These are phyloP conservation scores for Amorpha juglandis DNA, from an alignment of 2,888 invertebrate species.

Conservation along the genomic window DNA sequence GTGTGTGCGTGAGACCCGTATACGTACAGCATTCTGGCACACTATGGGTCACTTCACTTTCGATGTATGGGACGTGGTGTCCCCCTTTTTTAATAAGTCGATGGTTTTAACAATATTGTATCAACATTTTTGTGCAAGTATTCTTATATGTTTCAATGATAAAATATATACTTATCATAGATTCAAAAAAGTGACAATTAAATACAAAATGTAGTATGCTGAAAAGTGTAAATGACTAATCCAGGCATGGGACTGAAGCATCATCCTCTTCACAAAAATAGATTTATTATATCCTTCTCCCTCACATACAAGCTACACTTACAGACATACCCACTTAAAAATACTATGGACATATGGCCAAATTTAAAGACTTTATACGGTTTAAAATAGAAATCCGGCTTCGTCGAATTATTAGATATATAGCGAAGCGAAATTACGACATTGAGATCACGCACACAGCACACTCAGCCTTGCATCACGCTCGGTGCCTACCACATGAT, in stretches of 20 bases:
- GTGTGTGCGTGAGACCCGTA: no score
- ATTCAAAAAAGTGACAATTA: no score
- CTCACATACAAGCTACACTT: background rate
- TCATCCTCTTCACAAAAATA: constrained; percentile 3
- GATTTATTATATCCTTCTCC: background rate
- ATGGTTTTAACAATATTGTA: no score
- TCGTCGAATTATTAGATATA: background rate
- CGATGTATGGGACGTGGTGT: no score
- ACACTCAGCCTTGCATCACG: constrained; percentile 36
- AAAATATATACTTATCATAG: no score
- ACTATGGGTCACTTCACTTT: no score
- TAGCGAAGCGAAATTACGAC: constrained; percentile 12
- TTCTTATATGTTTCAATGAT: no score
- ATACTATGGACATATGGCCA: background rate
- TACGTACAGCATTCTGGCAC: no score
- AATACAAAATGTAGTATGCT: background rate
- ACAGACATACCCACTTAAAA: no score
- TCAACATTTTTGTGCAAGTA: no score
- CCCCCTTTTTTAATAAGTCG: no score
- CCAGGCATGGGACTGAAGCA: background rate
- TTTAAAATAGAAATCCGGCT: background rate
- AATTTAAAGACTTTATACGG: background rate
- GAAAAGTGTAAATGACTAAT: background rate
- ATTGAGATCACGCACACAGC: constrained; percentile 25
- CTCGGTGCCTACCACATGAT: constrained; percentile 35